Evolutionary conservation across 2,888 invertebrate species (phyloP).

Genomic region (Crioceris asparagi): DNA sequence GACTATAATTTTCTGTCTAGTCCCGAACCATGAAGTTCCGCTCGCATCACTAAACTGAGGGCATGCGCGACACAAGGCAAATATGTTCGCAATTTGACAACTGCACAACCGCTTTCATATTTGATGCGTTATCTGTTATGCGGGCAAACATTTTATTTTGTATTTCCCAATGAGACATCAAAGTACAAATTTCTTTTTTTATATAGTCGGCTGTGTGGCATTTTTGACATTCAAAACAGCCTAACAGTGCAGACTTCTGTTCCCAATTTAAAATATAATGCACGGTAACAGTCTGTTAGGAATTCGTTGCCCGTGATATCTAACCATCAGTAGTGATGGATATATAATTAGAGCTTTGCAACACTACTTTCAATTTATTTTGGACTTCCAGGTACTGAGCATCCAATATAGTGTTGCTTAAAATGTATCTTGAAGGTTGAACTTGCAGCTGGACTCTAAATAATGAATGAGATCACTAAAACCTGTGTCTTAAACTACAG

Average conservation of each 20-base stretch:
- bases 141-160: no score
- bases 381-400: constrained; percentile 5
- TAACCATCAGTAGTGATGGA: constrained; percentile 10
- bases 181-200: no score
- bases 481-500: constrained; percentile 12
- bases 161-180: no score
- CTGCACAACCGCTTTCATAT: no score
- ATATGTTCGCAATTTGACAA: no score
- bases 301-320: constrained; percentile 8
- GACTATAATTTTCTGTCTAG: no score
- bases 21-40: no score
- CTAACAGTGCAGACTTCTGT: constrained; percentile 8
- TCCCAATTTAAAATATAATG: constrained; percentile 8
- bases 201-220: constrained; percentile 12
- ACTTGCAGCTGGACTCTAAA: constrained; percentile 9
- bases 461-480: constrained; percentile 9
- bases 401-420: constrained; percentile 9
- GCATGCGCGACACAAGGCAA: no score
- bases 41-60: no score
- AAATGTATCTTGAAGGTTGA: constrained; percentile 9
- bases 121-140: no score
- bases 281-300: constrained; percentile 6
- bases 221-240: constrained; percentile 7
- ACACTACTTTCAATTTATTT: constrained; percentile 9
- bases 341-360: constrained; percentile 11